Conservation (phyloP, 1,140 invertebrate genomes). For the Chrysoperla carnea region DNA sequence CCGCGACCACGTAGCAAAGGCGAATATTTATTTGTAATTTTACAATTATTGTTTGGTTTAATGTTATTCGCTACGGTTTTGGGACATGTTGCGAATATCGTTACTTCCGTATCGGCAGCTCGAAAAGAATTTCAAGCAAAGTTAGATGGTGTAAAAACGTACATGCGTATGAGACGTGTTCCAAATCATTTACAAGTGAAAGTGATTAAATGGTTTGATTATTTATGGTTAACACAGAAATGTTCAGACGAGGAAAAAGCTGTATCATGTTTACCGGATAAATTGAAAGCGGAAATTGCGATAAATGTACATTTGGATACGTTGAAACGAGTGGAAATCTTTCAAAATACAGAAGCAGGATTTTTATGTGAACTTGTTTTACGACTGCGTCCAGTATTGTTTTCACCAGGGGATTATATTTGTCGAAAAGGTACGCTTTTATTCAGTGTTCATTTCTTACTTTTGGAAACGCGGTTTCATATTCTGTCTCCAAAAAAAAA, state of each 20-base stretch:
- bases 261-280: slow-evolving; percentile 88
- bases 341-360: slow-evolving; percentile 97
- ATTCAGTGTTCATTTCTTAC: too few relatives aligned
- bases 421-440: slow-evolving; percentile 84
- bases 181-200: slow-evolving; percentile 91
- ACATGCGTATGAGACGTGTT: slow-evolving; percentile 91
- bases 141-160: slow-evolving; percentile 94
- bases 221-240: slow-evolving; percentile 96
- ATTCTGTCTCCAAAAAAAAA: too few relatives aligned
- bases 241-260: slow-evolving; percentile 94
- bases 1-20: slow-evolving; percentile 69
- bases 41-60: slow-evolving; percentile 76
- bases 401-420: slow-evolving; percentile 96
- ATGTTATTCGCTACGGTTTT: slow-evolving; percentile 83
- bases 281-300: slow-evolving; percentile 95
- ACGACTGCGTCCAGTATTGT: slow-evolving; percentile 82
- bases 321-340: slow-evolving; percentile 93
- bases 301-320: slow-evolving; percentile 98
- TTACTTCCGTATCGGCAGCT: slow-evolving; percentile 84
- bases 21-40: slow-evolving; percentile 81
- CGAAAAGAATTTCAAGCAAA: slow-evolving; percentile 95
- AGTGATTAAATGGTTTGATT: slow-evolving; percentile 99
- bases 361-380: slow-evolving; percentile 95
- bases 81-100: slow-evolving; percentile 89
- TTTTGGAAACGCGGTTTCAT: too few relatives aligned